phyloP scores from a whole-genome alignment of 1,140 invertebrate genomes.

The Anastrepha ludens region DNA sequence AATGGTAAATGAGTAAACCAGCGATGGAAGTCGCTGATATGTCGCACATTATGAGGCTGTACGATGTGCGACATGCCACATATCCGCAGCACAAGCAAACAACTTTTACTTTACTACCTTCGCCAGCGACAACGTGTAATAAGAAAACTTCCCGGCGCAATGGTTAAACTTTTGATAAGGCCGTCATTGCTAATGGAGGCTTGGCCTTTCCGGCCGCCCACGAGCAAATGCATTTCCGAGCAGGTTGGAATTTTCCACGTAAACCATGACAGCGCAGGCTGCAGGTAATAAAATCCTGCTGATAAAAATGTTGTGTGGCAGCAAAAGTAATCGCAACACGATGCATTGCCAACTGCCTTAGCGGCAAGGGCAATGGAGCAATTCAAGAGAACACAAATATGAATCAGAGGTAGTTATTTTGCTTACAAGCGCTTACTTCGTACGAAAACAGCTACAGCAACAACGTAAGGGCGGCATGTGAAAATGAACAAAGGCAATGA shows the following conservation, averaged over 20 bases:
- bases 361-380: neutral
- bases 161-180: conserved; percentile 31
- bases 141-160: conserved; percentile 16
- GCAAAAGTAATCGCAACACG: conserved; percentile 16
- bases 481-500: too few species aligned
- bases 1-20: conserved; percentile 9
- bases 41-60: conserved; percentile 18
- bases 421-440: too few species aligned
- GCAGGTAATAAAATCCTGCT: conserved; percentile 33
- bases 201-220: neutral
- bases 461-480: too few species aligned
- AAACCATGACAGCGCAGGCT: neutral
- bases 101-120: neutral
- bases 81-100: neutral
- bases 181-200: neutral
- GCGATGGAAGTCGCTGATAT: conserved; percentile 18
- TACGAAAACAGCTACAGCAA: too few species aligned
- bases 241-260: neutral
- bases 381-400: neutral
- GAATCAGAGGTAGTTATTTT: neutral
- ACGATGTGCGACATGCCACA: neutral
- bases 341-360: neutral
- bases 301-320: conserved; percentile 32
- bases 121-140: neutral
- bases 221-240: neutral